phyloP scores from a whole-genome alignment of 2,113 vertebrate species.

The Monopterus albus region DNA sequence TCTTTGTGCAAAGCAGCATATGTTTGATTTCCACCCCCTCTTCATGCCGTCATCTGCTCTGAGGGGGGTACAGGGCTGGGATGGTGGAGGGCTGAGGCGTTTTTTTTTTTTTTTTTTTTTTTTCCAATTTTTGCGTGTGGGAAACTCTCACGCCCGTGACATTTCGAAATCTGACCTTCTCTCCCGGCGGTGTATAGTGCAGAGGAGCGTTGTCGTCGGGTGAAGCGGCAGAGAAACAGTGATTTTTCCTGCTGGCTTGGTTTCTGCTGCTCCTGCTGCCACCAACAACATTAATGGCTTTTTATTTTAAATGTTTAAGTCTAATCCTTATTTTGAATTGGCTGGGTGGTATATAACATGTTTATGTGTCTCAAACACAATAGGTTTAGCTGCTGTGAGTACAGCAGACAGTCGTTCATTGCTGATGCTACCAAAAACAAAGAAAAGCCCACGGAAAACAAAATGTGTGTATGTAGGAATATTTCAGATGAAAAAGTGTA shows the following conservation, averaged over 20 bases:
- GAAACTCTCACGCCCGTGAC: slow-evolving; percentile 84
- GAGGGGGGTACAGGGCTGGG: not conserved
- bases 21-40: slow-evolving; percentile 48
- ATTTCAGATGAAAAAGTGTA: too few relatives aligned
- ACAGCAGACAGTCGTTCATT: too few relatives aligned
- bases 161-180: slow-evolving; percentile 86
- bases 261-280: slow-evolving; percentile 22
- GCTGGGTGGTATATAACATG: not conserved
- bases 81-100: slow-evolving; percentile 37
- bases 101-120: too few relatives aligned
- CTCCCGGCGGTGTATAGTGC: slow-evolving; percentile 60
- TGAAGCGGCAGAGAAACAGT: slow-evolving; percentile 49
- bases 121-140: slow-evolving; percentile 84
- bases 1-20: slow-evolving; percentile 41
- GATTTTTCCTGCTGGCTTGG: slow-evolving; percentile 41
- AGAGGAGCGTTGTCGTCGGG: slow-evolving; percentile 18
- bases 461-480: too few relatives aligned
- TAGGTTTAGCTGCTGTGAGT: not conserved
- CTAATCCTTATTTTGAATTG: not conserved
- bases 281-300: slow-evolving; percentile 18
- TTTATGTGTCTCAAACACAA: not conserved
- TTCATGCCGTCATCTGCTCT: slow-evolving; percentile 42
- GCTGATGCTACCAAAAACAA: too few relatives aligned
- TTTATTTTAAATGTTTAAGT: not conserved
- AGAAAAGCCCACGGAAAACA: too few relatives aligned